Percentiles rank a stretch among this genome's conserved stretches.
phyloP scores from a whole-genome alignment of 2,888 invertebrate genomes.

The Cabera pusaria region DNA sequence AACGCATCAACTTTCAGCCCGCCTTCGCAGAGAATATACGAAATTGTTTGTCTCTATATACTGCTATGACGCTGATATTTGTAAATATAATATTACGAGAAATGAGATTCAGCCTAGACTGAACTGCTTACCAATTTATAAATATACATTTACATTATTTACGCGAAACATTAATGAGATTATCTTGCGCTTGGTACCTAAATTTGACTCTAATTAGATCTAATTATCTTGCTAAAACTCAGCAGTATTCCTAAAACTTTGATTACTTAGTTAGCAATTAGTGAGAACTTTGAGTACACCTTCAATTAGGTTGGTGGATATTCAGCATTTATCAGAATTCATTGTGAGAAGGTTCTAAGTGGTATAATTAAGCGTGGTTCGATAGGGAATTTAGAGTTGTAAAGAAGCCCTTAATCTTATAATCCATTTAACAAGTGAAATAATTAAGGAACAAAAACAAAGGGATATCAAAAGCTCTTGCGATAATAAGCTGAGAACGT shows the following conservation, averaged over 20 bases:
- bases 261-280: constrained; percentile 4
- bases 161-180: neutral
- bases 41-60: constrained; percentile 30
- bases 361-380: constrained; percentile 7
- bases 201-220: constrained; percentile 1
- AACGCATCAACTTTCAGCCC: constrained; percentile 59
- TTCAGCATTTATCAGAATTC: neutral
- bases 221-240: neutral
- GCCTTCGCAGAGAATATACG: constrained; percentile 35
- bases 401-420: constrained; percentile 45
- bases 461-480: constrained; percentile 40
- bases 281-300: neutral
- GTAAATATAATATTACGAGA: constrained; percentile 4
- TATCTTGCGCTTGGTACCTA: neutral
- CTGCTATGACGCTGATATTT: constrained; percentile 16
- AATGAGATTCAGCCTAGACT: constrained; percentile 9
- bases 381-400: constrained; percentile 19
- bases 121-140: constrained; percentile 9
- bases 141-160: too few species aligned
- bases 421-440: constrained; percentile 50
- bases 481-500: constrained; percentile 36
- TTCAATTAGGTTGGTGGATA: constrained; percentile 1
- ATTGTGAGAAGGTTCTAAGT: constrained; percentile 1
- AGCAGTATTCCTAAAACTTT: constrained; percentile 1
- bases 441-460: constrained; percentile 48